Evolutionary conservation across 2,888 invertebrate genomes (phyloP).

Genomic region (Celastrina argiolus): DNA sequence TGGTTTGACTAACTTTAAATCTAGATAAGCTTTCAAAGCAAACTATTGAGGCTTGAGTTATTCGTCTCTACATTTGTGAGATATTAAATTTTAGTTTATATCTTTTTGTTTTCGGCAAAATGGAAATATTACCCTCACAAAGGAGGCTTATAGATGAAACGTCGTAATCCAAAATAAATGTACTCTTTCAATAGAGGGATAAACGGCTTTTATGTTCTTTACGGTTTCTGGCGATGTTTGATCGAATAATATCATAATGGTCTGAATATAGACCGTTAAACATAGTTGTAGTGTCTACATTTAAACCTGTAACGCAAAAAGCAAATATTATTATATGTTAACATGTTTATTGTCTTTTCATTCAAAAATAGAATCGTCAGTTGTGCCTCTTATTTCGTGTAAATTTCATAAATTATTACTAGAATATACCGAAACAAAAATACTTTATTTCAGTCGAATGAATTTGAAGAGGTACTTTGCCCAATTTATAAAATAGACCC

Average conservation of each 20-base stretch:
- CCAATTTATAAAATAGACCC: too few relatives aligned
- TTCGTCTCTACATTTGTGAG: background rate
- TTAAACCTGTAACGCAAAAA: too few relatives aligned
- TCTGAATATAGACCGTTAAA: background rate
- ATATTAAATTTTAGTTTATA: background rate
- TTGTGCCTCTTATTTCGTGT: too few relatives aligned
- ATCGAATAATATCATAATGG: background rate
- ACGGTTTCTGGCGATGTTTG: background rate
- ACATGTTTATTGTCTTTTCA: too few relatives aligned
- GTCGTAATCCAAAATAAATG: conserved; percentile 43
- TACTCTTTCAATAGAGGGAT: conserved; percentile 26
- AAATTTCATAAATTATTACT: too few relatives aligned
- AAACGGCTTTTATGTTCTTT: conserved; percentile 12
- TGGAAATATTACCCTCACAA: conserved; percentile 34
- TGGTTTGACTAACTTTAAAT: background rate
- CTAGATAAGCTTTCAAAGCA: background rate
- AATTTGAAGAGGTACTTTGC: too few relatives aligned
- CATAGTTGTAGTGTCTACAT: background rate
- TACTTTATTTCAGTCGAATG: too few relatives aligned
- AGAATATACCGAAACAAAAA: too few relatives aligned
- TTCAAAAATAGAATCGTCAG: too few relatives aligned
- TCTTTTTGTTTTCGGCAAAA: conserved; percentile 21
- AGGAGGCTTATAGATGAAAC: conserved; percentile 36
- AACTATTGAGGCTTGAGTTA: background rate
- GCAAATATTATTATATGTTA: too few relatives aligned